Percentiles rank a stretch among this genome's conserved stretches.
phyloP scores from a whole-genome alignment of 2,888 invertebrate species.

The Cryptocephalus moraei region DNA sequence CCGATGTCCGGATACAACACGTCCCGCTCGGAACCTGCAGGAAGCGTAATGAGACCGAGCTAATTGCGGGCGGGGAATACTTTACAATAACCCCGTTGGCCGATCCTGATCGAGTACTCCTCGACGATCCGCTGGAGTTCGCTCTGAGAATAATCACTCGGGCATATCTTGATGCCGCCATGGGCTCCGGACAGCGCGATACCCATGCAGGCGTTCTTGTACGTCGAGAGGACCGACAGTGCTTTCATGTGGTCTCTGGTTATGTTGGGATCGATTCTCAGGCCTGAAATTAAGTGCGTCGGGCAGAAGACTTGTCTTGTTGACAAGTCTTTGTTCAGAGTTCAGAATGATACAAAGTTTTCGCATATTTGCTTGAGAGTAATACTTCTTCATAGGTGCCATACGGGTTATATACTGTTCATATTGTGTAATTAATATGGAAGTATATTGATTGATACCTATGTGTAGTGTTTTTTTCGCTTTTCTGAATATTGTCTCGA shows the following conservation, averaged over 20 bases:
- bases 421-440: no score
- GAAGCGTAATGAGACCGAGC: not conserved
- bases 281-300: no score
- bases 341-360: no score
- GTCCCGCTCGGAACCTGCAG: conserved; percentile 22
- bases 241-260: conserved; percentile 30
- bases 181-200: conserved; percentile 29
- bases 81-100: conserved; percentile 21
- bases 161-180: conserved; percentile 30
- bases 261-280: conserved; percentile 25
- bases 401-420: no score
- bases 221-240: conserved; percentile 27
- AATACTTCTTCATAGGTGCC: no score
- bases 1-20: conserved; percentile 31
- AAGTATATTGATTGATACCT: no score
- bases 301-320: no score
- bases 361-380: no score
- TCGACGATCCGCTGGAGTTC: conserved; percentile 27
- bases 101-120: conserved; percentile 22
- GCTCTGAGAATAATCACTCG: conserved; percentile 19
- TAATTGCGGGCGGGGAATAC: not conserved
- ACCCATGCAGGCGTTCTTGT: conserved; percentile 30
- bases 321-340: no score
- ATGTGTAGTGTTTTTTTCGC: no score
- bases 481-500: no score